These are phyloP conservation scores for Drosophila tripunctata DNA, from an alignment of 2,888 invertebrate species.

Conservation along the genomic window DNA sequence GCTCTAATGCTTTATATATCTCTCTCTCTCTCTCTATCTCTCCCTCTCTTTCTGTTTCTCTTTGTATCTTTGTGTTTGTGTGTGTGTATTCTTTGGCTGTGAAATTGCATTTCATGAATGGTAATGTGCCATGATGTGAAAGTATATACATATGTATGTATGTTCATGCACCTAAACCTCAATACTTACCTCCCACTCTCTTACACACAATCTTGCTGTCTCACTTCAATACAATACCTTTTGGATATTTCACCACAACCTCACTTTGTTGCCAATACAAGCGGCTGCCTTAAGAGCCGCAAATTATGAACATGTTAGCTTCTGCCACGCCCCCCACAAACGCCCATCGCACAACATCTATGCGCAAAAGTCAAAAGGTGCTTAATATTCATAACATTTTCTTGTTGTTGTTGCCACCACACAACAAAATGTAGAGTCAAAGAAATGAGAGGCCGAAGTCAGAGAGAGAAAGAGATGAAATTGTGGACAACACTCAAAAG, in stretches of 20 bases:
- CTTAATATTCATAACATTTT: slow-evolving; percentile 61
- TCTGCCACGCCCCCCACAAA: slow-evolving; percentile 21
- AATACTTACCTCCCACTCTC: background rate
- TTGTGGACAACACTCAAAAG: too few species aligned
- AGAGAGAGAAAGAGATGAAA: background rate
- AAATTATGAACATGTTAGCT: slow-evolving; percentile 38
- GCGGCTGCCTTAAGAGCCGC: slow-evolving; percentile 28
- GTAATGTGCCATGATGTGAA: slow-evolving; percentile 70
- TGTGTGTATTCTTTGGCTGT: slow-evolving; percentile 58
- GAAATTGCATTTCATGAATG: slow-evolving; percentile 77
- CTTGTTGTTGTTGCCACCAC: slow-evolving; percentile 6
- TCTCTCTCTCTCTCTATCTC: background rate
- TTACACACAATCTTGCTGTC: background rate
- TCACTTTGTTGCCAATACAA: slow-evolving; percentile 4
- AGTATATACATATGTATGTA: slow-evolving; percentile 17
- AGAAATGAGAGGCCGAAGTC: background rate
- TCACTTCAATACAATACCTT: background rate
- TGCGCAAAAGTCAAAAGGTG: slow-evolving; percentile 58
- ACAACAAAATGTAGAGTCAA: slow-evolving; percentile 12
- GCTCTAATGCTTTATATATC: background rate
- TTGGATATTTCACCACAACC: background rate
- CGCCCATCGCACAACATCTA: slow-evolving; percentile 34
- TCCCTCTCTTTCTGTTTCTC: slow-evolving; percentile 4
- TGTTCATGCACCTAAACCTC: background rate
- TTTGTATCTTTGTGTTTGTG: slow-evolving; percentile 46